Base-by-base conservation (phyloP, 2,113 vertebrate genomes). In the Scomber scombrus region DNA sequence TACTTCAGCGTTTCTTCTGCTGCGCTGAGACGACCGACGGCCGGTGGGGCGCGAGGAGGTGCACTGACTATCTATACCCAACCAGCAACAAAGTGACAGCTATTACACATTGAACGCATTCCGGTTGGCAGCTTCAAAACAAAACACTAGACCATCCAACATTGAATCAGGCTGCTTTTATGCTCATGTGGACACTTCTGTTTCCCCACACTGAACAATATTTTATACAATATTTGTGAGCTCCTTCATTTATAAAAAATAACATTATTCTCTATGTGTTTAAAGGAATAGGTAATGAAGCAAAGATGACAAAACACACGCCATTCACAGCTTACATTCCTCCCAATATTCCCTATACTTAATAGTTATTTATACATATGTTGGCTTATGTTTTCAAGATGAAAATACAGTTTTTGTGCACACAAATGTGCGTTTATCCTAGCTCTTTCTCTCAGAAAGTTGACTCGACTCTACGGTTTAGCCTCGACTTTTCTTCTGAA, bases 81-180 rank as follows among this genome's bases (percentile, higher is more conserved):
- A 69, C 18, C 57, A 74, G 34, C n/a, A 12, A 29, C 45, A 34
- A 71, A 77, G 81, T 18, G 1, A n/a, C 23, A 51, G 62, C 19
- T 29, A 12, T 54, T 16, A 1, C 29, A 50, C 46, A 14, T 6
- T 61, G 34, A 54, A 26, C 26, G 0, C 26, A 0, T 70, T 92
- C 91, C 92, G 81, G 46, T 57, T 29, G 19, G 19, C n/a, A 4
- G 26, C 55, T 87, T 78, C 88, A 89, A 71, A 89, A 86, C 87
- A 92, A 91, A 79, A 85, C 14, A 49, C 29, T 2, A 0, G 12
- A 9, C 8, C 11, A 11, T 9, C 6, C 9, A 40, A 40, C 7
- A 40, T 40, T 40, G 34, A 40, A 40, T 40, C 9, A 40, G 34
- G n/a, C 21, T 14, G 12, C 10, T 18, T 15, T 31, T 52, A 40